Conservation (phyloP, 1,140 invertebrate species). For the Calycopis cecrops region DNA sequence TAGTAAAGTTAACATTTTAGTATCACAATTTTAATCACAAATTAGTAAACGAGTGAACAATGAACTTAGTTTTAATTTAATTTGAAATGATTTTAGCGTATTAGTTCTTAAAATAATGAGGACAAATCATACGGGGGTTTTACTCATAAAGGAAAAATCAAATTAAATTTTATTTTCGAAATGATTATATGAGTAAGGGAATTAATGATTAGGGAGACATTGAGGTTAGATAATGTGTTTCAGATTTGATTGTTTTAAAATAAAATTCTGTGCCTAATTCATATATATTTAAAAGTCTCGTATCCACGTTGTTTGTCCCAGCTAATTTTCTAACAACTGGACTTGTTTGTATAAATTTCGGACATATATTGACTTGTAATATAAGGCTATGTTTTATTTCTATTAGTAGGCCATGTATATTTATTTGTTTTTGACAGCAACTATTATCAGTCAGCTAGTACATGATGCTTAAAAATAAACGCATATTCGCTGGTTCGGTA, state of each 20-base stretch:
- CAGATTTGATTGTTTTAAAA: background rate
- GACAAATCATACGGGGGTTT: background rate
- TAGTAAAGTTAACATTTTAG: background rate
- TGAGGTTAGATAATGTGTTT: conserved; percentile 6
- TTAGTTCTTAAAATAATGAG: background rate
- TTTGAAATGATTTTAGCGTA: background rate
- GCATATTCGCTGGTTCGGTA: no score
- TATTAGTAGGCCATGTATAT: no score
- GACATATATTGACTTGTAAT: no score
- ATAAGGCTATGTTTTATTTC: no score
- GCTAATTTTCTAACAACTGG: no score
- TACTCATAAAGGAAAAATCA: background rate
- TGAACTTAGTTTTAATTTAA: background rate
- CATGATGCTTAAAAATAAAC: no score
- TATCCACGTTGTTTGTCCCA: no score
- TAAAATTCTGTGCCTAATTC: no score
- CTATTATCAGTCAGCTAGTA: no score
- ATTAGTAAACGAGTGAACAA: background rate
- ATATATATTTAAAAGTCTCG: no score
- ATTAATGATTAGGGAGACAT: conserved; percentile 1
- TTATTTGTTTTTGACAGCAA: no score
- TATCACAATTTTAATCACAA: background rate
- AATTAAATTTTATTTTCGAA: background rate
- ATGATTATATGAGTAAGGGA: background rate
- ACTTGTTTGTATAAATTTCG: no score